phyloP scores from a whole-genome alignment of 2,797 vertebrate genomes.

The Bradypus variegatus region DNA sequence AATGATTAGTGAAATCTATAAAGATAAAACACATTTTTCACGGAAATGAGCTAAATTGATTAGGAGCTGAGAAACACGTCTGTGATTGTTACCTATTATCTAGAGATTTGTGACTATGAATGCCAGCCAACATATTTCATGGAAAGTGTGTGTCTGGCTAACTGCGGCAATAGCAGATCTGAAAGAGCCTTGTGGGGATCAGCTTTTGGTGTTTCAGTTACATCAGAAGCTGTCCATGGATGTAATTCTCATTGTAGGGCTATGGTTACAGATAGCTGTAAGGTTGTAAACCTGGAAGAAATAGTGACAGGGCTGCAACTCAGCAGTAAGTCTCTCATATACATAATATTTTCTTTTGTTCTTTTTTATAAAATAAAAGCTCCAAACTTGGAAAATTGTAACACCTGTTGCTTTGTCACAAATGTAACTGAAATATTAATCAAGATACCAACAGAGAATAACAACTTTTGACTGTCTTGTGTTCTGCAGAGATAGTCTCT shows the following conservation, averaged over 20 bases:
- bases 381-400: constrained; percentile 47
- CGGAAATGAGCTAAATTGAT: not conserved
- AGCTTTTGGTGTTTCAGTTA: not conserved
- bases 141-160: not conserved
- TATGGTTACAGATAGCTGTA: constrained; percentile 22
- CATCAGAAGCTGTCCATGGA: constrained; percentile 17
- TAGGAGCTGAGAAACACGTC: not conserved
- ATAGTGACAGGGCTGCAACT: constrained; percentile 31
- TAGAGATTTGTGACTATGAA: not conserved
- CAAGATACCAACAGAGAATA: not conserved
- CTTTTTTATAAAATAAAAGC: constrained; percentile 20
- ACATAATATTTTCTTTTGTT: not conserved
- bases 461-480: constrained; percentile 27
- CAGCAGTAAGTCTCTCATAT: not conserved
- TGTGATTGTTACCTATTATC: not conserved
- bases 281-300: constrained; percentile 31
- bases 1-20: constrained; percentile 13
- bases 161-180: not conserved
- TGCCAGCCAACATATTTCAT: not conserved
- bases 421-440: constrained; percentile 55
- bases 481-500: not conserved
- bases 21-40: constrained; percentile 5
- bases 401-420: constrained; percentile 53
- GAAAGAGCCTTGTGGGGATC: not conserved
- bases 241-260: constrained; percentile 6